Evolutionary conservation across 1,140 invertebrate species (phyloP).

Genomic region (Trichonephila clavata): DNA sequence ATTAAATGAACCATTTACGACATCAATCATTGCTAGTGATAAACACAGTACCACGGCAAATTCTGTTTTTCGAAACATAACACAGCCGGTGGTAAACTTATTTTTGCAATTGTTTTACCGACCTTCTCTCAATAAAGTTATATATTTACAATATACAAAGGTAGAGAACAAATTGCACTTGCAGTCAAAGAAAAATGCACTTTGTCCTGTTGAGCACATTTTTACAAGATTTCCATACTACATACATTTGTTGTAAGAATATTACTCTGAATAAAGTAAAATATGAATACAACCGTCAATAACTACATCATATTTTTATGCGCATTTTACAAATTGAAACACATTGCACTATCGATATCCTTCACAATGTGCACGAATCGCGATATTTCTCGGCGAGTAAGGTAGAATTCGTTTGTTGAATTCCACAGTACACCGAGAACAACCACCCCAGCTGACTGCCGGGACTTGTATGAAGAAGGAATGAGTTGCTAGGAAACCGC

Average conservation of each 20-base stretch:
- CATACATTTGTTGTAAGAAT: background rate
- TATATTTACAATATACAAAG: background rate
- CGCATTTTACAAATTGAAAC: background rate
- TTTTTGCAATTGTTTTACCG: background rate
- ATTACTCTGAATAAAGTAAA: too few species aligned
- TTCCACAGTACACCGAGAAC: background rate
- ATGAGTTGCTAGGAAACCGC: constrained; percentile 66
- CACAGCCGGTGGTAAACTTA: background rate
- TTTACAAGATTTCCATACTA: background rate
- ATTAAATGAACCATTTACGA: constrained; percentile 50
- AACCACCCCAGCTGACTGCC: constrained; percentile 24
- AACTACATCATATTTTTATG: background rate
- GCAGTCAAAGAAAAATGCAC: background rate
- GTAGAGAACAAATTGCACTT: background rate
- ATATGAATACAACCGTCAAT: too few species aligned
- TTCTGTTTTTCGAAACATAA: background rate
- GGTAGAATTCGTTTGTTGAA: background rate
- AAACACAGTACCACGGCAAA: constrained; percentile 1
- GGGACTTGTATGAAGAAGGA: constrained; percentile 46
- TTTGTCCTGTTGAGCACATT: background rate
- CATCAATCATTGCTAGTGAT: background rate
- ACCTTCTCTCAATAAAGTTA: background rate
- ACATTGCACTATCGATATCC: background rate
- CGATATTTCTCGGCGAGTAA: background rate
- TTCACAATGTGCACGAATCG: background rate